Evolutionary conservation across 2,797 vertebrate species (phyloP).

Genomic region (Spondyliosoma cantharus): DNA sequence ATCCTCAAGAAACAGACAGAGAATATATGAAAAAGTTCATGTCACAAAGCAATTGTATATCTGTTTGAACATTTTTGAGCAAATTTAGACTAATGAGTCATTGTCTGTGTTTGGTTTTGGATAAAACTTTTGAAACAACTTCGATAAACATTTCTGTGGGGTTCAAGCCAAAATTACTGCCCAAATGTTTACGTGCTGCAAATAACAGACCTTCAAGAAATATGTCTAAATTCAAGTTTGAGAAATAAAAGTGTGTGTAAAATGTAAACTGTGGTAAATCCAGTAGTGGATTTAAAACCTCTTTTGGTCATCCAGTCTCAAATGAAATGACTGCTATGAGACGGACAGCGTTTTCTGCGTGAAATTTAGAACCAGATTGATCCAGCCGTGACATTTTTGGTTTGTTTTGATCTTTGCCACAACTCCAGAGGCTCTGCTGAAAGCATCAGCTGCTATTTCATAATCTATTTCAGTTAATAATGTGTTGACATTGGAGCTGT

Average conservation of each 20-base stretch:
- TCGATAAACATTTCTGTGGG: constrained; percentile 13
- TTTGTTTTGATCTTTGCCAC: constrained; percentile 29
- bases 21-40: constrained; percentile 3
- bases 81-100: constrained; percentile 29
- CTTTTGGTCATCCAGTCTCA: background rate
- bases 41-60: background rate
- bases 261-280: background rate
- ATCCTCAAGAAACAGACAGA: constrained; percentile 1
- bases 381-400: constrained; percentile 5
- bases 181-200: constrained; percentile 33
- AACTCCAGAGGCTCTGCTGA: background rate
- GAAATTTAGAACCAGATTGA: constrained; percentile 21
- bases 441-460: constrained; percentile 24
- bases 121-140: constrained; percentile 9
- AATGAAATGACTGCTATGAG: background rate
- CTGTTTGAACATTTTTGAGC: constrained; percentile 3
- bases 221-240: constrained; percentile 2
- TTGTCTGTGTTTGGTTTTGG: constrained; percentile 21
- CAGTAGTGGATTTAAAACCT: background rate
- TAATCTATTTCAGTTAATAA: constrained; percentile 26
- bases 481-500: constrained; percentile 26
- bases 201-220: constrained; percentile 34
- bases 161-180: constrained; percentile 23
- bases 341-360: background rate
- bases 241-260: constrained; percentile 1